These are phyloP conservation scores for Bufotes viridis DNA, from an alignment of 2,797 vertebrate genomes.

Conservation along the genomic window DNA sequence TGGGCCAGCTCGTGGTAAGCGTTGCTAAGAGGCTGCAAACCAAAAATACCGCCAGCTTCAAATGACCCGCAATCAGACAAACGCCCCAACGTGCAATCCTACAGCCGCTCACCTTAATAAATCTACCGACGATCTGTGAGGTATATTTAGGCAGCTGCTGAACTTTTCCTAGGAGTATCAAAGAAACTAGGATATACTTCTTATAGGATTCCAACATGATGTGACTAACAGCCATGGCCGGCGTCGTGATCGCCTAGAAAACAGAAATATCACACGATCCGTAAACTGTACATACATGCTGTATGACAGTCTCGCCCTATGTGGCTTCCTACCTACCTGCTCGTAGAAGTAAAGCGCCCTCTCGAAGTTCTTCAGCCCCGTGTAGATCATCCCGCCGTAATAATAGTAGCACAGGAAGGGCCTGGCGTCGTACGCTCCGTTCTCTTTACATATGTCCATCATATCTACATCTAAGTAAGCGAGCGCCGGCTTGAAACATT, in stretches of 20 bases:
- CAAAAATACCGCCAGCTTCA: neutral
- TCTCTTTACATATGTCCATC: slow-evolving; percentile 99
- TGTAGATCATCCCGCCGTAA: slow-evolving; percentile 99
- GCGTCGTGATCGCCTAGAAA: slow-evolving; percentile 95
- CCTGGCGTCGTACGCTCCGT: slow-evolving; percentile 97
- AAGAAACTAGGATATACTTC: slow-evolving; percentile 98
- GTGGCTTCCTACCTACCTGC: slow-evolving; percentile 78
- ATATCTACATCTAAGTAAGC: slow-evolving; percentile 98
- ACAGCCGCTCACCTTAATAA: slow-evolving; percentile 90
- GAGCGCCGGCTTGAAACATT: slow-evolving; percentile 98
- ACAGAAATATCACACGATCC: neutral
- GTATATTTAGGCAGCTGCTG: slow-evolving; percentile 98
- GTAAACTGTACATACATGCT: neutral
- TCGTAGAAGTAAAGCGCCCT: slow-evolving; percentile 99
- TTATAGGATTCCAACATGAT: slow-evolving; percentile 99
- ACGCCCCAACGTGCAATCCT: rapidly evolving
- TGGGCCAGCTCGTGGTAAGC: slow-evolving; percentile 97
- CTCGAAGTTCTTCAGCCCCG: slow-evolving; percentile 98
- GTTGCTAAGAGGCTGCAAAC: slow-evolving; percentile 92
- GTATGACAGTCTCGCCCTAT: neutral
- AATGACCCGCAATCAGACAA: neutral
- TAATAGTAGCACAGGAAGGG: slow-evolving; percentile 99
- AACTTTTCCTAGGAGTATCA: slow-evolving; percentile 98
- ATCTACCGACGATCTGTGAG: slow-evolving; percentile 97
- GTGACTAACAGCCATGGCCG: slow-evolving; percentile 99